Conservation (phyloP, 2,797 vertebrate species). For the Pipistrellus nathusii region DNA sequence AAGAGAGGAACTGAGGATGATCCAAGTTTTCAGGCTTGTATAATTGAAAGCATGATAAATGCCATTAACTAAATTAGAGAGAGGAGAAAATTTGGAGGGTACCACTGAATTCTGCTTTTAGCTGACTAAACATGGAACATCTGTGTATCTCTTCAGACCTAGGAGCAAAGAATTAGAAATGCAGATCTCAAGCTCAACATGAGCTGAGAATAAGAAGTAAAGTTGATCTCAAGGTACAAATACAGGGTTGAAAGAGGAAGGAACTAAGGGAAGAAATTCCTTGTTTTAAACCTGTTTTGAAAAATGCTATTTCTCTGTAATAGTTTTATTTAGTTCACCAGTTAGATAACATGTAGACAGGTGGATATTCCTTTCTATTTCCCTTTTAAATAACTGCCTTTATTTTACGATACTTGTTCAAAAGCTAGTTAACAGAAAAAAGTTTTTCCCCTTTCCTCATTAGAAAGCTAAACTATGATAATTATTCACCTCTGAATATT, state of each 20-base stretch:
- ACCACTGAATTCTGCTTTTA: not conserved
- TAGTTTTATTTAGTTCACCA: not conserved
- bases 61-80: slow-evolving; percentile 35
- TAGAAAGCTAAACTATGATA: slow-evolving; percentile 1
- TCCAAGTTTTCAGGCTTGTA: not conserved
- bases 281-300: slow-evolving; percentile 9
- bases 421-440: not conserved
- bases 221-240: slow-evolving; percentile 1
- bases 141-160: not conserved
- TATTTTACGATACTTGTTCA: not conserved
- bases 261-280: not conserved
- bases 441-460: not conserved
- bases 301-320: not conserved
- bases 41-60: not conserved
- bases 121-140: slow-evolving; percentile 3
- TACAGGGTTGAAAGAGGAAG: not conserved
- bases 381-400: not conserved
- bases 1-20: not conserved
- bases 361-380: not conserved
- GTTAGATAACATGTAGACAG: not conserved
- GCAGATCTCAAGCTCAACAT: not conserved
- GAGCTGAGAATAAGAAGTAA: slow-evolving; percentile 13
- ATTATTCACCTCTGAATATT: not conserved
- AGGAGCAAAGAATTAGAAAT: not conserved
- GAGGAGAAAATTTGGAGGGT: not conserved